These are phyloP conservation scores for Baronia brevicornis DNA, from an alignment of 2,888 invertebrate species.

Conservation along the genomic window DNA sequence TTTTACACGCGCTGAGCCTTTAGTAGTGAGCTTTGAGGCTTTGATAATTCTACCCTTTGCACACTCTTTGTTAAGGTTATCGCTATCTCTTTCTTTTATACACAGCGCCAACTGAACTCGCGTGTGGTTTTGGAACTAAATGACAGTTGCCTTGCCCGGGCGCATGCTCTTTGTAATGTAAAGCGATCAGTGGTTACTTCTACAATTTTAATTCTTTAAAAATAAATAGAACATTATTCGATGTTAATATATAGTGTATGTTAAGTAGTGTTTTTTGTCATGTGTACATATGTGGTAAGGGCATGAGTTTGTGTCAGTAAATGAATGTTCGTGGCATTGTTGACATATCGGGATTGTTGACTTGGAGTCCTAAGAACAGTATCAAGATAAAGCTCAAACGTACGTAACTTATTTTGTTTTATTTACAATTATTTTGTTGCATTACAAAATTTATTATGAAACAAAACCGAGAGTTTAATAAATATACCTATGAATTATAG, in stretches of 20 bases:
- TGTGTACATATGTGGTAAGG: conserved; percentile 34
- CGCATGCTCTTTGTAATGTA: conserved; percentile 61
- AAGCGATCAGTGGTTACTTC: conserved; percentile 23
- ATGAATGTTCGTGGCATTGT: conserved; percentile 66
- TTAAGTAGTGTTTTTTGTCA: conserved; percentile 12
- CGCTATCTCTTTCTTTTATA: conserved; percentile 29
- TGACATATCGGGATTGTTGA: conserved; percentile 63
- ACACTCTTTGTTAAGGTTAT: conserved; percentile 10
- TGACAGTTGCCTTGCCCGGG: conserved; percentile 62
- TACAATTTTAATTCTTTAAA: conserved; percentile 19
- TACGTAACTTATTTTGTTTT: conserved; percentile 33
- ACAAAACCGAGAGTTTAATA: no score
- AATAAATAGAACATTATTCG: conserved; percentile 15
- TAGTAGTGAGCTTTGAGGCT: conserved; percentile 30
- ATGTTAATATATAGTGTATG: conserved; percentile 11
- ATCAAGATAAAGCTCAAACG: conserved; percentile 73
- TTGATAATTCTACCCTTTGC: conserved; percentile 17
- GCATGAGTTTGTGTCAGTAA: conserved; percentile 59
- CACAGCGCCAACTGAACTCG: conserved; percentile 51
- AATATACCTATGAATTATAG: no score
- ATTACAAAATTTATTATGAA: not conserved
- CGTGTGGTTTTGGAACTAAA: conserved; percentile 42
- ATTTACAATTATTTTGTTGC: not conserved
- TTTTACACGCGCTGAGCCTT: conserved; percentile 19
- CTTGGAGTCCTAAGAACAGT: conserved; percentile 68